These are phyloP conservation scores for Tromatobia lineatoria DNA, from an alignment of 2,888 invertebrate genomes.

Conservation along the genomic window DNA sequence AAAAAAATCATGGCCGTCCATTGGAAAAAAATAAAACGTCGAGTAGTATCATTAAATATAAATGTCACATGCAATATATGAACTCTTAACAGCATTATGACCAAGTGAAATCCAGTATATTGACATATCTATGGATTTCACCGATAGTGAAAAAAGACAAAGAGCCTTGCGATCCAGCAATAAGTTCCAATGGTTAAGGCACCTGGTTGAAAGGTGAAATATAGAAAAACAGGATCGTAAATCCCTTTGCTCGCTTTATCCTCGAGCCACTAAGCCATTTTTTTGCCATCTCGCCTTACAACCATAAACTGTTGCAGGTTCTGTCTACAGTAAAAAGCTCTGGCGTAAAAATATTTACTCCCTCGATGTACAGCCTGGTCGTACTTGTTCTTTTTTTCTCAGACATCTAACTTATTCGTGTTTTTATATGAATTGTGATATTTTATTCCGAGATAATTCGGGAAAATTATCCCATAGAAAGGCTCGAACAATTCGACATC, in stretches of 20 bases:
- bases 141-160: conserved; percentile 10
- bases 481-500: too few species aligned
- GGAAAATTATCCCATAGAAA: too few species aligned
- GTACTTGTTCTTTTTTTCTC: conserved; percentile 55
- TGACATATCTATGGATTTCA: background rate
- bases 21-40: background rate
- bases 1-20: background rate
- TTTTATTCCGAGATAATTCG: too few species aligned
- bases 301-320: conserved; percentile 16
- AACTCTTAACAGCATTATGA: conserved; percentile 35
- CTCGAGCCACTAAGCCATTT: conserved; percentile 30
- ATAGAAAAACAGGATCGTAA: conserved; percentile 47
- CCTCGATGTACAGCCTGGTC: conserved; percentile 10
- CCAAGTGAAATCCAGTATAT: conserved; percentile 32
- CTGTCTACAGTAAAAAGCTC: conserved; percentile 43
- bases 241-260: conserved; percentile 51
- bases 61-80: conserved; percentile 12
- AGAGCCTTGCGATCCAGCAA: conserved; percentile 40
- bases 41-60: conserved; percentile 6
- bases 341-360: conserved; percentile 65
- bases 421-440: background rate
- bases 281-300: background rate
- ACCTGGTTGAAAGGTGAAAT: conserved; percentile 57
- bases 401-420: conserved; percentile 10
- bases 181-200: conserved; percentile 54